Base-by-base conservation (phyloP, 2,888 invertebrate genomes). In the Hofmannophila pseudospretella region DNA sequence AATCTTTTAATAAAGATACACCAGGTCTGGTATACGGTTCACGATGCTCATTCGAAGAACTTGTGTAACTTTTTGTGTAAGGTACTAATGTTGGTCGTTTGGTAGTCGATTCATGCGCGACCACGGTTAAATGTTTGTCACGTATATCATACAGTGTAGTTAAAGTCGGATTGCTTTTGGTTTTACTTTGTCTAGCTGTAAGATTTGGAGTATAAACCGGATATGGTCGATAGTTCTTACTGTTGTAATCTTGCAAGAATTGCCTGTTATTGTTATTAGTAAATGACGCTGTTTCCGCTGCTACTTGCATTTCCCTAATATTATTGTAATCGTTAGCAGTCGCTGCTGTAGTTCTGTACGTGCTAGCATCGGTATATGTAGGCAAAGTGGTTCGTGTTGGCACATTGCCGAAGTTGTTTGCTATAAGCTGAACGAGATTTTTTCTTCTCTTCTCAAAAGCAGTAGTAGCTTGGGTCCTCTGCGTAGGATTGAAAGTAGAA, bases 241-340 rank as follows among this genome's bases (percentile, higher is more conserved):
- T 57, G 46, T 71, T 67, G 39, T 72, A 79, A 39, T 82, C 74
- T 63, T 88, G 84, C 22, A 85, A 54, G 41, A 69, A 79, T 49
- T 87, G 82, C 36, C 81, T 69, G 46, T 84, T 79, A 42, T 85
- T 84, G 36, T 80, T 85, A 25, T 90, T 89, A 1, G 90, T 90
- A 60, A 95, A 94, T 0, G 94, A 93, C 0, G 93, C 92, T 4
- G 92, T 91, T 71, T 95, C 95, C 5, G 94, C 93, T 0, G 92
- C 89, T 1, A 92, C 88, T 64, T 94, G 94, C 59, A 89, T 89
- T 69, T 94, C 93, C 42, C 73, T 88, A 2, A 80, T 53, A n/a
- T 74, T 76, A 40, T 64, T 86, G 19, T 71, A 58, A 39, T 88
- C 88, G 7, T 19, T 31, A 3, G 77, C 76, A 0, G 79, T 67